Evolutionary conservation across 2,797 vertebrate genomes (phyloP).

Genomic region (Otolemur crassicaudatus): DNA sequence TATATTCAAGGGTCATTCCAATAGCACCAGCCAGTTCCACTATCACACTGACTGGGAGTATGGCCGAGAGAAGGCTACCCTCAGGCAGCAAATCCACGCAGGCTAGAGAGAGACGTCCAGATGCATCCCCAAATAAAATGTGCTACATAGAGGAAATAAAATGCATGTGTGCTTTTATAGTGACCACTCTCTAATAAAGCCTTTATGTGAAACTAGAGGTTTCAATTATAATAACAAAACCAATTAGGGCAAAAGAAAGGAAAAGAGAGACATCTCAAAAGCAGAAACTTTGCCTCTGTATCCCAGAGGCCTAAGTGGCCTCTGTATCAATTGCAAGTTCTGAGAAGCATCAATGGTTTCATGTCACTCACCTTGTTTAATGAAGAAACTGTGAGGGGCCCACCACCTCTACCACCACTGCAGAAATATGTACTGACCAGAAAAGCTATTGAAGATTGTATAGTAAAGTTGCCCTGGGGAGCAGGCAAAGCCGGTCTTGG

Average conservation of each 20-base stretch:
- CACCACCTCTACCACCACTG: neutral
- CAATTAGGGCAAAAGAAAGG: neutral
- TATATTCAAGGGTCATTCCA: neutral
- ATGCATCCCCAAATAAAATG: neutral
- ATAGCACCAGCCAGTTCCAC: neutral
- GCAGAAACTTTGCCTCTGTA: slow-evolving; percentile 38
- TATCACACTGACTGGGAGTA: neutral
- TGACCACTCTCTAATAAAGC: neutral
- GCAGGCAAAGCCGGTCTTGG: no score
- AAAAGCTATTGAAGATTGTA: neutral
- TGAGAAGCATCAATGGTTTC: slow-evolving; percentile 1
- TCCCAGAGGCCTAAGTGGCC: slow-evolving; percentile 32
- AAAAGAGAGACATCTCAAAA: slow-evolving; percentile 10
- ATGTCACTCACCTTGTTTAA: neutral
- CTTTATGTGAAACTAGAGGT: neutral
- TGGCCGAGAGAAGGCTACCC: neutral
- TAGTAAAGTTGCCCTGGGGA: neutral
- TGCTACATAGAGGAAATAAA: neutral
- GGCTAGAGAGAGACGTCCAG: neutral
- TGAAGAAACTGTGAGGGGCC: neutral
- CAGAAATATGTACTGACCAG: neutral
- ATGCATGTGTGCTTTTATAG: neutral
- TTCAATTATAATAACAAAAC: neutral
- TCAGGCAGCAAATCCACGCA: neutral
- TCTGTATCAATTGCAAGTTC: slow-evolving; percentile 49